Conservation (phyloP, 1,140 invertebrate species). For the Drosophila saltans region DNA sequence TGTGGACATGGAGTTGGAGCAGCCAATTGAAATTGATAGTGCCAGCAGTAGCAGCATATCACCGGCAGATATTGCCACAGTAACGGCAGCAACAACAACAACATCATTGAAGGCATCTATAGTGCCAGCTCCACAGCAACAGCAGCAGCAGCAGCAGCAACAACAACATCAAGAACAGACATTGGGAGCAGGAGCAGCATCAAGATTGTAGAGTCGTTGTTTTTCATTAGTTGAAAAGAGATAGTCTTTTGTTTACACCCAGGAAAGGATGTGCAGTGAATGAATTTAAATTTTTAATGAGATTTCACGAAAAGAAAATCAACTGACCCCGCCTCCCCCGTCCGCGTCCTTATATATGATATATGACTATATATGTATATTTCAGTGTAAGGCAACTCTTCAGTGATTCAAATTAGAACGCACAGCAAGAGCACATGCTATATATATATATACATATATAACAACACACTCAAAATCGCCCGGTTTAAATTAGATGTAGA, state of each 20-base stretch:
- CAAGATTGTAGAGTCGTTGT: slow-evolving; percentile 35
- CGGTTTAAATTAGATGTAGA: slow-evolving; percentile 71
- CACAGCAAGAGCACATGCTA: slow-evolving; percentile 47
- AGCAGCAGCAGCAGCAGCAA: slow-evolving; percentile 18
- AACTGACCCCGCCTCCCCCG: not conserved
- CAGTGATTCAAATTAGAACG: slow-evolving; percentile 40
- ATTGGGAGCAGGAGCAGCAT: slow-evolving; percentile 24
- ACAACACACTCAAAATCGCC: slow-evolving; percentile 34
- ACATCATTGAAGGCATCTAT: slow-evolving; percentile 51
- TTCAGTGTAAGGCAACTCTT: slow-evolving; percentile 6
- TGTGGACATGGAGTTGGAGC: slow-evolving; percentile 75
- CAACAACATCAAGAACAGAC: slow-evolving; percentile 35
- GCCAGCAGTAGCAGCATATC: slow-evolving; percentile 60
- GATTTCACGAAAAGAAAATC: too few species aligned
- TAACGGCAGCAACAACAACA: slow-evolving; percentile 36
- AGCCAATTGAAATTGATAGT: slow-evolving; percentile 68
- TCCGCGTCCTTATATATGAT: not conserved
- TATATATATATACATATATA: slow-evolving; percentile 27
- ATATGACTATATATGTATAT: not conserved
- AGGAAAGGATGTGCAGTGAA: slow-evolving; percentile 1
- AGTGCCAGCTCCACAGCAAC: slow-evolving; percentile 23
- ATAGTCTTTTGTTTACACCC: slow-evolving; percentile 5
- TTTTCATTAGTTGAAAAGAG: not conserved
- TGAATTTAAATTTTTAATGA: not conserved
- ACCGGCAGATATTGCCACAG: slow-evolving; percentile 20